Conservation (phyloP, 2,888 invertebrate genomes). For the Iphiclides podalirius region DNA sequence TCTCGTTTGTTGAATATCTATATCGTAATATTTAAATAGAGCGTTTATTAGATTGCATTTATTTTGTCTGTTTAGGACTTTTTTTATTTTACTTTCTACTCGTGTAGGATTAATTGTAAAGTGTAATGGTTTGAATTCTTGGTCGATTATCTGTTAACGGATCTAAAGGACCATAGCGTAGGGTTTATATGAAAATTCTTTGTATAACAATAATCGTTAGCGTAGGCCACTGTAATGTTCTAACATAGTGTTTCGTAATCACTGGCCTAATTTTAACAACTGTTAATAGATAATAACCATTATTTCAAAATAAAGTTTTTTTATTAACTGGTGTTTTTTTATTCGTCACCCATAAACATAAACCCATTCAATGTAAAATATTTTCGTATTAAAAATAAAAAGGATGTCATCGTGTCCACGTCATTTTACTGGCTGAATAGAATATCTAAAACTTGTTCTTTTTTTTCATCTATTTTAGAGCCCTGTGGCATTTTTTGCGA, state of each 20-base stretch:
- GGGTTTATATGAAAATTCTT: slow-evolving; percentile 29
- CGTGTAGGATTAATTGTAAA: slow-evolving; percentile 56
- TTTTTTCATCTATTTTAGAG: no score
- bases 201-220: slow-evolving; percentile 46
- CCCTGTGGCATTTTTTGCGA: no score
- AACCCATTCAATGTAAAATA: no score
- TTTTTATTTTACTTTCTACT: slow-evolving; percentile 68
- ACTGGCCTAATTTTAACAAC: slow-evolving; percentile 72
- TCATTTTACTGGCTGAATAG: no score
- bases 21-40: slow-evolving; percentile 68
- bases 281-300: slow-evolving; percentile 80
- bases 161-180: slow-evolving; percentile 27
- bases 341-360: background rate
- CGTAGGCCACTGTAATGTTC: slow-evolving; percentile 67
- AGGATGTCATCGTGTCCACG: no score
- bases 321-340: slow-evolving; percentile 35
- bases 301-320: slow-evolving; percentile 77
- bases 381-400: no score
- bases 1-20: slow-evolving; percentile 71
- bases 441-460: no score
- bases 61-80: slow-evolving; percentile 67
- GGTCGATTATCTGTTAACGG: slow-evolving; percentile 78
- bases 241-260: slow-evolving; percentile 63
- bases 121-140: slow-evolving; percentile 56
- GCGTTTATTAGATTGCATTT: slow-evolving; percentile 75